A percentile compares a stretch with the other conserved stretches of the same genome.
Conservation (phyloP, 2,113 vertebrate species). For the Fregetta grallaria region DNA sequence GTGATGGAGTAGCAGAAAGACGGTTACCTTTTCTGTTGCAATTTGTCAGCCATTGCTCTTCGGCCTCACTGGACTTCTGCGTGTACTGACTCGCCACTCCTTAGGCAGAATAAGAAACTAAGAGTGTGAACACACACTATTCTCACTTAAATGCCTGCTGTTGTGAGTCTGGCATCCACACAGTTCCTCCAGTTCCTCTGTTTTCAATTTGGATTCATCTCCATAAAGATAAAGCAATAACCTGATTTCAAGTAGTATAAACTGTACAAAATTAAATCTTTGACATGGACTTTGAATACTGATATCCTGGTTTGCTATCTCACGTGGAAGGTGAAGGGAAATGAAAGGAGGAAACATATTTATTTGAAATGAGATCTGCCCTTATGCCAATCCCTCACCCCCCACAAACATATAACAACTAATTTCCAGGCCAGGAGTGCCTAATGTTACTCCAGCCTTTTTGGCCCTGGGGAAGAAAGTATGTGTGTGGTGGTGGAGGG, state of each 20-base stretch:
- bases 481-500: not conserved
- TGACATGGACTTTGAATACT: not conserved
- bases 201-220: slow-evolving; percentile 63
- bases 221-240: slow-evolving; percentile 61
- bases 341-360: slow-evolving; percentile 39
- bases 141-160: not conserved
- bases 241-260: slow-evolving; percentile 36
- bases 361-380: slow-evolving; percentile 42
- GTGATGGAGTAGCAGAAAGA: not conserved
- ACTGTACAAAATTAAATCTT: slow-evolving; percentile 54
- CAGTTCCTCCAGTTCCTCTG: slow-evolving; percentile 16
- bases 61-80: not conserved
- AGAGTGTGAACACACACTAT: not conserved
- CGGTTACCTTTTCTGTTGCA: not conserved
- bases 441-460: not conserved
- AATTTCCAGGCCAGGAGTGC: slow-evolving; percentile 22
- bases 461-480: not conserved
- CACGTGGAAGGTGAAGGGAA: slow-evolving; percentile 1
- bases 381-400: not conserved
- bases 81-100: not conserved
- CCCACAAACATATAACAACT: not conserved
- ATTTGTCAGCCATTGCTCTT: not conserved
- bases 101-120: not conserved
- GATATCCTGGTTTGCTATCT: slow-evolving; percentile 15
- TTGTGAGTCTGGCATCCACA: slow-evolving; percentile 8